Conservation (phyloP, 2,888 invertebrate species). For the Ormyrus nitidulus region DNA sequence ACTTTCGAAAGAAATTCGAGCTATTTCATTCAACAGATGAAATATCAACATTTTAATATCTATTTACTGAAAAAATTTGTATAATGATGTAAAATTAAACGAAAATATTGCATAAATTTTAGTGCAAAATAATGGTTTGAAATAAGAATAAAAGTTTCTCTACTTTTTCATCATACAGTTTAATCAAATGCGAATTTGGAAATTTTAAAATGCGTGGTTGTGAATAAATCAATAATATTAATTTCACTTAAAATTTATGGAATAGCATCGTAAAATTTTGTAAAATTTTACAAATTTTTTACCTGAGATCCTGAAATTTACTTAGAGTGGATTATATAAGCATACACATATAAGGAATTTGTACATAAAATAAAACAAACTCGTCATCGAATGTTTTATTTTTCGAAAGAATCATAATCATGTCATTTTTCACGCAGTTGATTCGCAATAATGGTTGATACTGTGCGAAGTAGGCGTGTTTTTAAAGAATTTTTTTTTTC, state of each 20-base stretch:
- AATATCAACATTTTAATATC: not conserved
- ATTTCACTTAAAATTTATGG: conserved; percentile 17
- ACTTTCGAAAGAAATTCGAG: conserved; percentile 1
- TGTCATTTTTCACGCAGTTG: conserved; percentile 29
- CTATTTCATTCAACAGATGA: not conserved
- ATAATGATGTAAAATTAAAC: conserved; percentile 23
- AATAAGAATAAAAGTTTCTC: too few relatives aligned
- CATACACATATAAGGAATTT: conserved; percentile 30
- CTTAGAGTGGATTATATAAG: conserved; percentile 12
- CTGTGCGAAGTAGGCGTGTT: not conserved
- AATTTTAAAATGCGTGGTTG: too few relatives aligned
- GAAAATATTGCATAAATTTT: conserved; percentile 21
- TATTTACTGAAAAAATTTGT: not conserved
- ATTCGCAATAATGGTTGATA: not conserved
- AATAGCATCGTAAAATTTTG: conserved; percentile 23
- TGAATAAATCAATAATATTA: not conserved
- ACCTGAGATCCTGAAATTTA: not conserved
- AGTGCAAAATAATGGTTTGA: not conserved
- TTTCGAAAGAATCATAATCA: conserved; percentile 24
- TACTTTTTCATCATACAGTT: too few relatives aligned
- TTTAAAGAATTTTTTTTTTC: conserved; percentile 7
- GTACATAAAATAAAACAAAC: conserved; percentile 40
- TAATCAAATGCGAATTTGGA: too few relatives aligned
- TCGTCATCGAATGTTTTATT: conserved; percentile 32
- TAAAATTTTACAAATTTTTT: conserved; percentile 8